Percentiles rank a stretch among this genome's conserved stretches.
phyloP scores from a whole-genome alignment of 1,140 invertebrate genomes.

The Drosophila lini region DNA sequence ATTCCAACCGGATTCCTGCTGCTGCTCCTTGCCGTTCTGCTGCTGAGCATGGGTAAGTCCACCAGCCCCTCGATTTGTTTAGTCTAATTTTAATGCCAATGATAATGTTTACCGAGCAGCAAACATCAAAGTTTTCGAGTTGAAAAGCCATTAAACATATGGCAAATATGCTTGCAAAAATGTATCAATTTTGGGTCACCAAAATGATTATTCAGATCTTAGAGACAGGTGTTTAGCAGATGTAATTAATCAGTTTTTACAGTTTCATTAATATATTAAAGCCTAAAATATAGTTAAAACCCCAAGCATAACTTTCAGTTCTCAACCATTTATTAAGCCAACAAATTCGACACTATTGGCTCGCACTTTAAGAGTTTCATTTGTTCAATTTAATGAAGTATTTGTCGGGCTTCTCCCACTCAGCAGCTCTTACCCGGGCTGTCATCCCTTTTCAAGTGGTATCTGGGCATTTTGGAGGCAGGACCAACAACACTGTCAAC shows the following conservation, averaged over 20 bases:
- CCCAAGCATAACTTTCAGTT: not conserved
- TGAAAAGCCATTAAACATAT: not conserved
- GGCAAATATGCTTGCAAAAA: not conserved
- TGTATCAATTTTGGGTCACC: not conserved
- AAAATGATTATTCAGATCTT: not conserved
- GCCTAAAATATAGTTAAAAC: not conserved
- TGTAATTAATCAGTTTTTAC: not conserved
- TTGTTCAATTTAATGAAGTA: slow-evolving; percentile 55
- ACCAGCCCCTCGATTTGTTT: slow-evolving; percentile 10
- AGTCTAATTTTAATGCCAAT: slow-evolving; percentile 25
- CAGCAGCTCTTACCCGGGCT: slow-evolving; percentile 3
- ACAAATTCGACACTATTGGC: slow-evolving; percentile 12
- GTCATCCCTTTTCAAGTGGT: slow-evolving; percentile 50
- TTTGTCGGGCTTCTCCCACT: slow-evolving; percentile 34
- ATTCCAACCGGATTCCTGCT: slow-evolving; percentile 18
- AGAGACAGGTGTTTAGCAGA: not conserved
- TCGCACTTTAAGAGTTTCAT: slow-evolving; percentile 37
- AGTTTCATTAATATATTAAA: not conserved
- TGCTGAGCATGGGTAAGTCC: slow-evolving; percentile 62
- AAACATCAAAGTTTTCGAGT: slow-evolving; percentile 21
- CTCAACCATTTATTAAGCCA: slow-evolving; percentile 5
- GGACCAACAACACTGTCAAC: slow-evolving; percentile 39
- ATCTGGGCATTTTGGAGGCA: slow-evolving; percentile 26
- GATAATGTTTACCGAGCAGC: slow-evolving; percentile 27
- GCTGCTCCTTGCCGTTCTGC: slow-evolving; percentile 33